Evolutionary conservation across 2,797 vertebrate species (phyloP), one percentile per base, ranked within the genome.

Genomic region (Botia almorhae): DNA sequence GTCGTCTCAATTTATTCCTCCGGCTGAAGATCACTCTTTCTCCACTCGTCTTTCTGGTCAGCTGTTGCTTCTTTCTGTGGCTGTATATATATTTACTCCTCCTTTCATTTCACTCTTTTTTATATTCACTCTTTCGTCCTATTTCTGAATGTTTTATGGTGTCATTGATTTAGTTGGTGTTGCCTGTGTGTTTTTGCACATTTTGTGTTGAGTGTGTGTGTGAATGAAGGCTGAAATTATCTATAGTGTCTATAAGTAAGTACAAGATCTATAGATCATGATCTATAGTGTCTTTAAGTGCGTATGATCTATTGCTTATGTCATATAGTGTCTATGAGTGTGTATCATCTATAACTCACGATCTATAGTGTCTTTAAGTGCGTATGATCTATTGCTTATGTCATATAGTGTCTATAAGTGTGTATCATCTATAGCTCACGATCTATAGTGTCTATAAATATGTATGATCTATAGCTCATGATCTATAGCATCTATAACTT

Each of bases 1-100:
- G 86, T 91, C 97, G 89, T 95, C 94, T 71, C 85, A 88, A 80
- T 92, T 91, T 90, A 82, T 89, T 78, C 90, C 91, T 71, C 77
- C 89, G 87, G 90, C 94, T 88, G 96, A 97, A 91, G 96, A 96
- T 86, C 86, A 96, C 87, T 95, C 95, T 90, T 91, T 94, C 91
- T 95, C 97, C 87, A 95, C 92, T 92, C 96, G 94, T 80, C 93
- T 96, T 53, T 84, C 93, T 89, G 96, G 97, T 98, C 94, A 96
- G 93, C 90, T 80, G 39, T 80, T 36, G 50, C 26, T 81, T 11
- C 50, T 82, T 53, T 63, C 33, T 72, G 23, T 78, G 60, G 12
- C 60, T 74, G 16, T 39, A 65, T 11, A n/a, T 39, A n/a, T 39
- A 17, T 60, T 39, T 10, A 19, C 11, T 16, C 26, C 7, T 56